A percentile compares a stretch with the other conserved stretches of the same genome.
These are phyloP conservation scores for Sipha maydis DNA, from an alignment of 2,888 invertebrate genomes.

Conservation along the genomic window DNA sequence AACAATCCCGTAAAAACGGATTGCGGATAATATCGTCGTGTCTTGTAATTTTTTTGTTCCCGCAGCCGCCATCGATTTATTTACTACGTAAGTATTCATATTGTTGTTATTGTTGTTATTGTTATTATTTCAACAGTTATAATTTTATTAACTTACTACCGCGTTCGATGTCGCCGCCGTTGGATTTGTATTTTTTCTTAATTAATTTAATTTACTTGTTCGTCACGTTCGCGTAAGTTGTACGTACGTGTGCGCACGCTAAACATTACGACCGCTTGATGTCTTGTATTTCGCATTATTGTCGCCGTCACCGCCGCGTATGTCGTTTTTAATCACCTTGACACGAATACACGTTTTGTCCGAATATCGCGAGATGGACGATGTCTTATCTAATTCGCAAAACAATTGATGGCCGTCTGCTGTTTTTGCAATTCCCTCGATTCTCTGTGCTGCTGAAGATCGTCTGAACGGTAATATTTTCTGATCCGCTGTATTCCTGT, in stretches of 20 bases:
- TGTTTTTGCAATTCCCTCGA: neutral
- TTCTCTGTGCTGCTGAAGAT: neutral
- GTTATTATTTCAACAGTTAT: neutral
- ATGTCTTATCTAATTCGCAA: neutral
- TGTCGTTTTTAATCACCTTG: slow-evolving; percentile 56
- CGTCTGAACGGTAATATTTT: neutral
- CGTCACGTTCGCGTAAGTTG: neutral
- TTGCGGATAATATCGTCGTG: slow-evolving; percentile 59
- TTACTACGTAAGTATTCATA: slow-evolving; percentile 28
- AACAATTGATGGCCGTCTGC: neutral
- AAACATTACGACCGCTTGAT: neutral
- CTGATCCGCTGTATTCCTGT: too few species aligned
- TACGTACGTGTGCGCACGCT: neutral
- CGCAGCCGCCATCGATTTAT: slow-evolving; percentile 63
- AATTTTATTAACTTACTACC: neutral
- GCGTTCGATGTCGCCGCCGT: neutral
- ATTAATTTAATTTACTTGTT: neutral
- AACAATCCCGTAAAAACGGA: slow-evolving; percentile 31
- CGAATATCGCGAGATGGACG: slow-evolving; percentile 1
- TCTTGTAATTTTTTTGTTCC: slow-evolving; percentile 7
- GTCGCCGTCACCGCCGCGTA: slow-evolving; percentile 26
- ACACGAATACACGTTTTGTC: slow-evolving; percentile 57
- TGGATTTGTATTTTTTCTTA: neutral
- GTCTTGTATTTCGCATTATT: neutral
- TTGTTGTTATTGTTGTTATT: neutral